Evolutionary conservation across 2,888 invertebrate species (phyloP).

Genomic region (Geotrupes spiniger): DNA sequence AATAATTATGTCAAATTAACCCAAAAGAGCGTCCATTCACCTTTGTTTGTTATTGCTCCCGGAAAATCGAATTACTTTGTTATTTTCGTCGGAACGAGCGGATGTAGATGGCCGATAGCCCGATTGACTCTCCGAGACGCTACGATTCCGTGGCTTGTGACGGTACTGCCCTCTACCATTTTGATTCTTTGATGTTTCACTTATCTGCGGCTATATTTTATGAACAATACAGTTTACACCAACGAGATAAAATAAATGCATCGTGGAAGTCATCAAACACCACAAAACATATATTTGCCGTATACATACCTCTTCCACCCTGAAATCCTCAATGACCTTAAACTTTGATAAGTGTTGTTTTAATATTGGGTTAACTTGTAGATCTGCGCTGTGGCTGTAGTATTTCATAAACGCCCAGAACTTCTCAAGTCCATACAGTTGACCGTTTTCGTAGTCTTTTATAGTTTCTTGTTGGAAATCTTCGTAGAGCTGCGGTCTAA

Average conservation of each 20-base stretch:
- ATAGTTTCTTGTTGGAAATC: conserved; percentile 85
- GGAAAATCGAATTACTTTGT: conserved; percentile 24
- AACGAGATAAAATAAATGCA: neutral
- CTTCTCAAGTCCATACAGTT: conserved; percentile 96
- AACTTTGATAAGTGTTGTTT: conserved; percentile 73
- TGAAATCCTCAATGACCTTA: conserved; percentile 86
- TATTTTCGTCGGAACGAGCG: conserved; percentile 22
- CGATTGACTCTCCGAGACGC: conserved; percentile 61
- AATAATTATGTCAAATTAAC: neutral
- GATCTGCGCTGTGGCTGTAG: conserved; percentile 75
- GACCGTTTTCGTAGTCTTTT: conserved; percentile 83
- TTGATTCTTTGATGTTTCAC: conserved; percentile 57
- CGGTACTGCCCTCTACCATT: conserved; percentile 50
- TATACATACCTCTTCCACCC: conserved; percentile 66
- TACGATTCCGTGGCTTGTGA: conserved; percentile 60
- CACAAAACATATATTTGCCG: neutral
- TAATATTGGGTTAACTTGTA: conserved; percentile 73
- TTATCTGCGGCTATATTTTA: conserved; percentile 58
- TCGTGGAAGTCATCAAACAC: neutral
- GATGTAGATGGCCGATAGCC: conserved; percentile 9
- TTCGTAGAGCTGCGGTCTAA: conserved; percentile 90
- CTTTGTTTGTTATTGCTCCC: conserved; percentile 27
- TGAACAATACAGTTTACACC: conserved; percentile 15
- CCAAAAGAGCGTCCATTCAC: conserved; percentile 13
- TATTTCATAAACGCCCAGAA: conserved; percentile 99